Percentiles rank a stretch among this genome's conserved stretches.
These are phyloP conservation scores for Caenorhabditis angaria DNA, from an alignment of 2,888 invertebrate genomes.

Conservation along the genomic window DNA sequence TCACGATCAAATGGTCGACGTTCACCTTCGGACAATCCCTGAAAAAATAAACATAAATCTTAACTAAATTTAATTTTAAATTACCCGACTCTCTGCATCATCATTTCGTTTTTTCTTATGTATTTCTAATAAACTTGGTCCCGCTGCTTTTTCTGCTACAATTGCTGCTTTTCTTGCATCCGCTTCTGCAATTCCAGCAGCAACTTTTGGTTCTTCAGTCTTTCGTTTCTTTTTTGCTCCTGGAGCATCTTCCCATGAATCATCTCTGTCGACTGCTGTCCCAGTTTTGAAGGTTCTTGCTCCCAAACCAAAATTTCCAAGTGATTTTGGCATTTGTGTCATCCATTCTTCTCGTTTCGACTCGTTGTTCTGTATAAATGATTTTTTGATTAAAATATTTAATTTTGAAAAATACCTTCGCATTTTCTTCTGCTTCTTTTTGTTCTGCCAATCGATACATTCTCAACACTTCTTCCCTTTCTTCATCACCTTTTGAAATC, in stretches of 20 bases:
- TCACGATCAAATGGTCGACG: constrained; percentile 60
- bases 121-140: constrained; percentile 27
- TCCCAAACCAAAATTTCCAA: constrained; percentile 57
- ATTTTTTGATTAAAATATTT: not conserved
- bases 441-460: constrained; percentile 27
- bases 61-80: not conserved
- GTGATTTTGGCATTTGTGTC: constrained; percentile 57
- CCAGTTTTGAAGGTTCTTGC: constrained; percentile 53
- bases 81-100: constrained; percentile 14
- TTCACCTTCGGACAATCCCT: constrained; percentile 32
- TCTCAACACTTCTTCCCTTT: constrained; percentile 21
- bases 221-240: constrained; percentile 34
- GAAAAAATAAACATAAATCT: constrained; percentile 1
- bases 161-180: constrained; percentile 33
- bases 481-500: constrained; percentile 26
- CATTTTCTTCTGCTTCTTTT: constrained; percentile 37
- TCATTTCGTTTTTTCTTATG: constrained; percentile 33
- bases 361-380: constrained; percentile 19
- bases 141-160: constrained; percentile 20
- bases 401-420: constrained; percentile 18
- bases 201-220: not conserved
- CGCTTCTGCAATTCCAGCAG: constrained; percentile 20
- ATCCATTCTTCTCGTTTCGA: constrained; percentile 64
- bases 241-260: constrained; percentile 40
- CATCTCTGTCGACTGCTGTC: constrained; percentile 23